A percentile compares a stretch with the other conserved stretches of the same genome.
Evolutionary conservation across 2,888 invertebrate species (phyloP).

Genomic region (Pterobdella sp.): DNA sequence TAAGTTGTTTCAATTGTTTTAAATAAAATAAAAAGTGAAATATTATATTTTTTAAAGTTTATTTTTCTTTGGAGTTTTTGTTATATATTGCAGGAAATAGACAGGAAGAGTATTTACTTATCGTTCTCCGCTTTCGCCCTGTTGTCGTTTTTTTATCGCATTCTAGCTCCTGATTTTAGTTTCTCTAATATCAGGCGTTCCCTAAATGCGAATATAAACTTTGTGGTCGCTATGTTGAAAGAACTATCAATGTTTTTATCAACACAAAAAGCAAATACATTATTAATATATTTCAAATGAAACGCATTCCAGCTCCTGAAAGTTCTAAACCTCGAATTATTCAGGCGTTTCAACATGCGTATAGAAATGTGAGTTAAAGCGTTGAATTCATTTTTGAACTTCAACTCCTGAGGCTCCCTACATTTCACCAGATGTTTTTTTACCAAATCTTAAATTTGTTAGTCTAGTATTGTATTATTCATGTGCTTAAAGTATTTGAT

Average conservation of each 20-base stretch:
- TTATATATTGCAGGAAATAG: no score
- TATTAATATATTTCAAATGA: not conserved
- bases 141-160: not conserved
- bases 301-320: constrained; percentile 10
- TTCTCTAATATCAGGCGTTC: not conserved
- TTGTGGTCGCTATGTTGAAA: constrained; percentile 9
- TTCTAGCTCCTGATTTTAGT: constrained; percentile 7
- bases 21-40: not conserved
- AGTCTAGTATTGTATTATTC: no score
- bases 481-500: no score
- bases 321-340: not conserved
- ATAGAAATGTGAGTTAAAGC: not conserved
- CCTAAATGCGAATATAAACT: constrained; percentile 1
- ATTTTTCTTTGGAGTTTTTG: no score
- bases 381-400: not conserved
- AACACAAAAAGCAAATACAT: constrained; percentile 6
- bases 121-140: not conserved
- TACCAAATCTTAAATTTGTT: no score
- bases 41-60: no score
- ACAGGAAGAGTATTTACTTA: no score
- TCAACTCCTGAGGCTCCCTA: constrained; percentile 12
- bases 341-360: not conserved
- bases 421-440: no score
- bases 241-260: not conserved
- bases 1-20: not conserved